Evolutionary conservation across 1,140 invertebrate genomes (phyloP).

Genomic region (Lysiphlebus fabarum): DNA sequence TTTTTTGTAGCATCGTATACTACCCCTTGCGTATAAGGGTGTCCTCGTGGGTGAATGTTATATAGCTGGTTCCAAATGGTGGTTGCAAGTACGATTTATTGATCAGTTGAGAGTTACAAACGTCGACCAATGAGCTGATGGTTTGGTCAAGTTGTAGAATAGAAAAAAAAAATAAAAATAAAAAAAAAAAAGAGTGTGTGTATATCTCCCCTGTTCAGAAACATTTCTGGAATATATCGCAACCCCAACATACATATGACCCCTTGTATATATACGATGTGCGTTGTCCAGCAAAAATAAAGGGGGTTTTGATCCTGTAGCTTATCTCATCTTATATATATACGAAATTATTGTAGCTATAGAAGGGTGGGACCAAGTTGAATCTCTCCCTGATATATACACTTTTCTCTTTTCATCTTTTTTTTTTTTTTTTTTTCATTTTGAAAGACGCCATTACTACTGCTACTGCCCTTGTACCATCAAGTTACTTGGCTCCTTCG

Average conservation of each 20-base stretch:
- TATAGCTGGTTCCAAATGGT: slow-evolving; percentile 9
- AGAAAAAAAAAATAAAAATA: not conserved
- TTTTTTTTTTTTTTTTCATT: not conserved
- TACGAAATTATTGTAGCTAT: slow-evolving; percentile 51
- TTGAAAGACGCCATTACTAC: slow-evolving; percentile 5
- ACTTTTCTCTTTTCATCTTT: not conserved
- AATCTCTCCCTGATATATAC: not conserved
- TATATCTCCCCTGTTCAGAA: too few relatives aligned
- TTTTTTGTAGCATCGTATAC: slow-evolving; percentile 14
- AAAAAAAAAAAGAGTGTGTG: too few relatives aligned
- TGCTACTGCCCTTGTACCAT: slow-evolving; percentile 1
- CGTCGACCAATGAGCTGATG: slow-evolving; percentile 21
- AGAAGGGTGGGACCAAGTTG: slow-evolving; percentile 37
- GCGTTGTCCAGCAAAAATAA: slow-evolving; percentile 30
- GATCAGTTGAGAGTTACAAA: slow-evolving; percentile 37
- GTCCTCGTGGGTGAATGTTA: slow-evolving; percentile 10
- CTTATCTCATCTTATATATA: slow-evolving; percentile 53
- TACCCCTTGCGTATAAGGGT: slow-evolving; percentile 13
- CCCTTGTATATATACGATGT: not conserved
- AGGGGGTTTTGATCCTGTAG: slow-evolving; percentile 37
- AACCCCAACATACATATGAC: slow-evolving; percentile 33
- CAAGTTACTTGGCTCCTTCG: too few relatives aligned
- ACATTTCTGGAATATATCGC: slow-evolving; percentile 8
- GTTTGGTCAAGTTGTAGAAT: slow-evolving; percentile 25
- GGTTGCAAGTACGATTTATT: slow-evolving; percentile 50